Evolutionary conservation across 2,888 invertebrate genomes (phyloP), one percentile per base, ranked within the genome.

Genomic region (Scaptomyza cyrtandrae): DNA sequence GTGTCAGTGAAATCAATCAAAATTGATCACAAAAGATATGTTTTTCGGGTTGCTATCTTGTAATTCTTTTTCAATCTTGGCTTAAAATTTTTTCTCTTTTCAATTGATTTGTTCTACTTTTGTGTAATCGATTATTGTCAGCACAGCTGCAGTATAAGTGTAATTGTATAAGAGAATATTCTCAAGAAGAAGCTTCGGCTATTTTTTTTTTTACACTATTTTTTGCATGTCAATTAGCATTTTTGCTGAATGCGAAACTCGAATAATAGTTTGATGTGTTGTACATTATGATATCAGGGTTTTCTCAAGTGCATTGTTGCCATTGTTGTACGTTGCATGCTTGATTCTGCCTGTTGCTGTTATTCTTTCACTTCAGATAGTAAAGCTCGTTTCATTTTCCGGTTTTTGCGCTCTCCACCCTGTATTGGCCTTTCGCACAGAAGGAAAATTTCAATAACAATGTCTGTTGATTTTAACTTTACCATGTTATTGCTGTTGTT

Each of bases 401-500:
- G 83, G 84, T 84, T 80, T 67, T 59, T 58, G 72, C 45, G 71
- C 49, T 59, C 60, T 59, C 64, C 55, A 6, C 72, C 50, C 55
- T 59, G 60, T 55, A 35, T 50, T 46, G 35, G 48, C 37, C 62
- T 46, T 58, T 58, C 62, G 46, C 61, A 68, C 77, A 77, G 65
- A 77, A 60, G 73, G 49, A 72, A 65, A 66, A 71, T 56, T 76
- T 63, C 62, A 76, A 66, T 73, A 82, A 87, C 88, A 82, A 82
- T 87, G 77, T 86, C 72, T 88, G 83, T 86, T 88, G 84, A 88
- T 83, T 86, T 83, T 83, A 83, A 71, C 60, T 71, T 79, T 60
- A 49, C 54, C 61, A 58, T 60, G 67, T 43, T 86, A 77, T 54
- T 78, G 45, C 35, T 56, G 48, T 41, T 72, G 52, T 29, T 69